Evolutionary conservation across 2,113 vertebrate species (phyloP).

Genomic region (Epinephelus cyanopodus): DNA sequence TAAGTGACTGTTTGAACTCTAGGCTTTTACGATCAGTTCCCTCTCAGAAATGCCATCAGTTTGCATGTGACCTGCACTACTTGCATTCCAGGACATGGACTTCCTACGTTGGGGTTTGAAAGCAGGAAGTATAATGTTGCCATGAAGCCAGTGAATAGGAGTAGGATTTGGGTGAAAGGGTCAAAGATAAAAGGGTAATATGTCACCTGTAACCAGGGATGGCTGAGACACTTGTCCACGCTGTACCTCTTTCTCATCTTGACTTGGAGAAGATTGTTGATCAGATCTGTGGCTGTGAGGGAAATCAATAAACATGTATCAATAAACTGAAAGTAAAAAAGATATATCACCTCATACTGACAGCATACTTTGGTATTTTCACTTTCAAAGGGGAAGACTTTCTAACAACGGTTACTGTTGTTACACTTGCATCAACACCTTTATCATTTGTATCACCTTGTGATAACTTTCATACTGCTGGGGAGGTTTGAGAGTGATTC

Average conservation of each 20-base stretch:
- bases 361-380: neutral
- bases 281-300: slow-evolving; percentile 93
- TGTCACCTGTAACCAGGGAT: slow-evolving; percentile 97
- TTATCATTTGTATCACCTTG: neutral
- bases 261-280: slow-evolving; percentile 98
- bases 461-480: neutral
- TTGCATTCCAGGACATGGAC: neutral
- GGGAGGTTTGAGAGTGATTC: slow-evolving; percentile 64
- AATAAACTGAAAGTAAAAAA: neutral
- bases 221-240: slow-evolving; percentile 98
- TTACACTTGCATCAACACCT: neutral
- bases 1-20: neutral
- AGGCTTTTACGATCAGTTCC: neutral
- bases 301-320: slow-evolving; percentile 17
- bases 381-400: neutral
- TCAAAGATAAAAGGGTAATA: neutral
- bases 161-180: neutral
- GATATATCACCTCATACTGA: neutral
- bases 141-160: neutral
- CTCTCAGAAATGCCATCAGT: neutral
- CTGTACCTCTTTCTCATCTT: slow-evolving; percentile 99
- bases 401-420: neutral
- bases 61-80: neutral
- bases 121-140: too few species aligned
- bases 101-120: too few species aligned